These are phyloP conservation scores for Echeneis naucrates DNA, from an alignment of 2,797 vertebrate species.

Conservation along the genomic window DNA sequence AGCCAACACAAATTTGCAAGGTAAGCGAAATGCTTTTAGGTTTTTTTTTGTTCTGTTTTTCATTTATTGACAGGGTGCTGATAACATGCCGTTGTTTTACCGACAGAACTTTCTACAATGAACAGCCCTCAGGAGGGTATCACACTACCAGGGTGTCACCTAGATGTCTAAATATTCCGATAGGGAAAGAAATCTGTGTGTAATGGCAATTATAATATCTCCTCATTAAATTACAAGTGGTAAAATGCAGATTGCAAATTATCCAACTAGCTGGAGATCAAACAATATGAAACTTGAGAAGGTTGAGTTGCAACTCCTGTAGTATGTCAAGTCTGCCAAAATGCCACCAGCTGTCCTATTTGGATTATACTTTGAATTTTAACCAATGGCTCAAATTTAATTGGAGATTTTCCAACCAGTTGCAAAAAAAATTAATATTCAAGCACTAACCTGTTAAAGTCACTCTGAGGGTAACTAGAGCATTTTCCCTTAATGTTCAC, in stretches of 20 bases:
- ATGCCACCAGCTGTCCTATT: background rate
- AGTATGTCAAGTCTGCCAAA: background rate
- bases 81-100: no score
- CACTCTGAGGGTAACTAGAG: background rate
- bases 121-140: background rate
- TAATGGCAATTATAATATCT: no score
- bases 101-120: no score
- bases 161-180: no score
- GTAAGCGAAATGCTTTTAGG: conserved; percentile 75
- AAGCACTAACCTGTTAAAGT: no score
- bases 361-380: background rate
- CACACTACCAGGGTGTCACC: background rate
- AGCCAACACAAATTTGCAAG: conserved; percentile 99
- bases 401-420: background rate
- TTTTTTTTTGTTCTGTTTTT: background rate
- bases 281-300: background rate
- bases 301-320: background rate
- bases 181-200: no score
- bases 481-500: background rate
- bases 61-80: background rate
- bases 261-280: background rate
- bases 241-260: background rate
- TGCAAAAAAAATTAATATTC: no score
- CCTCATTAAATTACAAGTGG: background rate
- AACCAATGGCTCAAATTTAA: background rate